Conservation (phyloP, 2,113 vertebrate species). For the Cnemophilus loriae region DNA sequence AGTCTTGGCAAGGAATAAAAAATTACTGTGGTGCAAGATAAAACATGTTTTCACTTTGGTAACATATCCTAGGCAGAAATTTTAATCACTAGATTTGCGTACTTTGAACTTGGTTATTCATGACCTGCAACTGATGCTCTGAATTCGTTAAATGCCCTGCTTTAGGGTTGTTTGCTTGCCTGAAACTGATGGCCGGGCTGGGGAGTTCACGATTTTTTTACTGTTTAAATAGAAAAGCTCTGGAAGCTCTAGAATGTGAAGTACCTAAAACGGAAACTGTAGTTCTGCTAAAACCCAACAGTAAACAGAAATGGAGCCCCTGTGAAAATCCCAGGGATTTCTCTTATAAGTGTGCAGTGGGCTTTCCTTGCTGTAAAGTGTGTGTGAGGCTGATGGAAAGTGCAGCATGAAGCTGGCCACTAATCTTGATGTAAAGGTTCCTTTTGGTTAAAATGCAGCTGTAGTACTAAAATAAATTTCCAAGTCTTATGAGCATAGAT, state of each 20-base stretch:
- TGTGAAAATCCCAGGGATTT: background rate
- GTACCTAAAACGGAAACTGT: background rate
- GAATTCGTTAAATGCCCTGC: background rate
- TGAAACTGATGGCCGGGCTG: background rate
- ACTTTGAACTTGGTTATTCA: constrained; percentile 18
- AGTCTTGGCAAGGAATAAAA: background rate
- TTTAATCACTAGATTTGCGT: background rate
- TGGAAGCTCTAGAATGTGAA: background rate
- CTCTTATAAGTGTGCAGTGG: background rate
- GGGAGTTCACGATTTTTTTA: background rate
- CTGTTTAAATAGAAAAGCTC: background rate
- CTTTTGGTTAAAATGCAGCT: background rate
- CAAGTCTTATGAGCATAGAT: background rate
- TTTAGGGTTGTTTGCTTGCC: background rate
- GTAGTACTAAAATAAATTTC: background rate
- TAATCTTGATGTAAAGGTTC: background rate
- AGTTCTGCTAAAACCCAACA: background rate
- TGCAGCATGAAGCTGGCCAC: background rate
- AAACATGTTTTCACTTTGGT: constrained; percentile 9
- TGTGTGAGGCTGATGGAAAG: background rate
- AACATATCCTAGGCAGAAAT: background rate
- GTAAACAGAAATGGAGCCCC: background rate
- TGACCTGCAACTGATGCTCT: background rate
- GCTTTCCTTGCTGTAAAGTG: background rate
- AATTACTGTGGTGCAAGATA: background rate